Base-by-base conservation (phyloP, 2,888 invertebrate species). In the Emmelina monodactyla region DNA sequence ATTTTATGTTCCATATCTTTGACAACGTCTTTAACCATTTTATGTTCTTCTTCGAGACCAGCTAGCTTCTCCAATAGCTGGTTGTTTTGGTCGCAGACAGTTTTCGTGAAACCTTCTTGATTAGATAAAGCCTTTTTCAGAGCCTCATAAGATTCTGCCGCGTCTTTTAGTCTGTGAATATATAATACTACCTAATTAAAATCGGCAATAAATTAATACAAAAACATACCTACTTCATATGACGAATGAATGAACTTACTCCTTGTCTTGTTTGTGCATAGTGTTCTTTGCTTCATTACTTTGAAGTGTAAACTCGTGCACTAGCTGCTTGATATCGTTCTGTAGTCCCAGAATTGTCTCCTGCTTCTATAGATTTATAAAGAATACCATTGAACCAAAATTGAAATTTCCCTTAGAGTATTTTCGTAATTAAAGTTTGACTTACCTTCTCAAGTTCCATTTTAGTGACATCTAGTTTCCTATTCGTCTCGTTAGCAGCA, bases 101-200 rank as follows among this genome's bases (percentile, higher is more conserved):
- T 47, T 30, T 47, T 47, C 4, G 51, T 54, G 31, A 50, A 56
- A 16, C 45, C 40, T 12, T 60, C 58, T 36, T 60, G 58, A 37
- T 58, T 55, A 11, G 39, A 31, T 5, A 63, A 37, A 1, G 51
- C 61, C 35, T 46, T 42, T 16, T 56, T 60, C 19, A 59, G 42
- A n/a, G 51, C 39, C 2, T 42, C 38, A n/a, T 52, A 52, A 1
- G 44, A 36, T 34, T 56, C 52, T 1, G 25, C 35, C 0, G 46
- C 34, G 39, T 57, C 53, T 39, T 53, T 52, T 1, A 58, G 38
- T 1, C 63, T 62, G 32, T 12, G 28, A 35, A n/a, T 13, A 11
- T n/a, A n/a, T n/a, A n/a, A n/a, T n/a, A n/a, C n/a, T n/a, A n/a
- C n/a, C n/a, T n/a, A n/a, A n/a, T n/a, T 19, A 19, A 19, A 19